phyloP scores from a whole-genome alignment of 2,797 vertebrate species.

The Danio tinwini region DNA sequence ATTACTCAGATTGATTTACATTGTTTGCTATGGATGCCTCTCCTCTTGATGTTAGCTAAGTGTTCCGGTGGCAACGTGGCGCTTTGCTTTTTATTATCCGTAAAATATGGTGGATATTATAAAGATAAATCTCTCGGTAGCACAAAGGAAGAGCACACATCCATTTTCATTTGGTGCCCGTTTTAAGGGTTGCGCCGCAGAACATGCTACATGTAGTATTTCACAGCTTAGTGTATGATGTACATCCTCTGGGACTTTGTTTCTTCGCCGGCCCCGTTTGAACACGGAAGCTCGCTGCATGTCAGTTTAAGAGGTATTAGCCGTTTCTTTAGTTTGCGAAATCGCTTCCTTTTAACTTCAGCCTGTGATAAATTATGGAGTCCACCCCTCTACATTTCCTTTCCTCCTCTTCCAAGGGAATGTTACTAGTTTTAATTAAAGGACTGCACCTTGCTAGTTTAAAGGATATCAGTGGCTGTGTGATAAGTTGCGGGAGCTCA shows the following conservation, averaged over 20 bases:
- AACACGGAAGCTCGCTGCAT: conserved; percentile 30
- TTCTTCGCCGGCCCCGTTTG: conserved; percentile 40
- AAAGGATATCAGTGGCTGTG: conserved; percentile 82
- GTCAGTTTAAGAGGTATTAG: conserved; percentile 66
- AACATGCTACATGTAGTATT: conserved; percentile 56
- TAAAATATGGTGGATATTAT: conserved; percentile 64
- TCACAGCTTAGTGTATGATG: conserved; percentile 45
- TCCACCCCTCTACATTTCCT: conserved; percentile 66
- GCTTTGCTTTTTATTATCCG: conserved; percentile 68
- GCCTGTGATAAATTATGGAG: conserved; percentile 76
- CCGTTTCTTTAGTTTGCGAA: conserved; percentile 61
- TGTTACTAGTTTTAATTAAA: conserved; percentile 83
- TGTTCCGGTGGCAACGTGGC: conserved; percentile 66
- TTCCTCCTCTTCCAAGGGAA: conserved; percentile 70
- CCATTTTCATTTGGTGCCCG: conserved; percentile 68
- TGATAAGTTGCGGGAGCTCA: conserved; percentile 81
- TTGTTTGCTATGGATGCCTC: conserved; percentile 64
- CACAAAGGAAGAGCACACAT: conserved; percentile 60
- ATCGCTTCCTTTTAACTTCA: conserved; percentile 59
- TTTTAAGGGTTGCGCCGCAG: conserved; percentile 64
- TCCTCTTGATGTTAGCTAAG: conserved; percentile 71
- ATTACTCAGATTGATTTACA: conserved; percentile 84
- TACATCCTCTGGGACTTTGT: conserved; percentile 50
- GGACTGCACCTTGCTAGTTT: conserved; percentile 83
- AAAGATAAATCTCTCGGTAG: conserved; percentile 61